phyloP scores from a whole-genome alignment of 2,113 vertebrate species.

The Mus pahari region DNA sequence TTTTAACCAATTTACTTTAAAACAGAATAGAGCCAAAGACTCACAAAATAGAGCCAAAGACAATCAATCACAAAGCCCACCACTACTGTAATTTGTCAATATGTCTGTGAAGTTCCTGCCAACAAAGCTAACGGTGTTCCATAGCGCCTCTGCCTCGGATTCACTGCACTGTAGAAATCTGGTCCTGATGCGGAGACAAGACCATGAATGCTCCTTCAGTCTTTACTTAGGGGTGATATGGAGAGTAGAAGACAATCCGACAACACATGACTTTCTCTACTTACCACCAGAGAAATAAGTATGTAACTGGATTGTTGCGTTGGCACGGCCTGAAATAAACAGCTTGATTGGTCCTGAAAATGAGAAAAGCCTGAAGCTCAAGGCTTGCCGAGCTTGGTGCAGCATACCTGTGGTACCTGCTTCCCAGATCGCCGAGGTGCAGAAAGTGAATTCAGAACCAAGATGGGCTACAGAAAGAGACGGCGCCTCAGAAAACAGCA shows the following conservation, averaged over 20 bases:
- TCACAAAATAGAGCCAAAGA: not conserved
- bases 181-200: not conserved
- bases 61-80: not conserved
- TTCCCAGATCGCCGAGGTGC: rapidly evolving
- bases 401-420: not conserved
- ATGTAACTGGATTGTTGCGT: not conserved
- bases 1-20: not conserved
- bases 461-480: not conserved
- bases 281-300: not conserved
- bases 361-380: not conserved
- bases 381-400: not conserved
- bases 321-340: not conserved
- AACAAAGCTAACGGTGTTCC: not conserved
- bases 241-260: not conserved
- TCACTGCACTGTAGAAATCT: not conserved
- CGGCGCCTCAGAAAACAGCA: not conserved
- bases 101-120: not conserved
- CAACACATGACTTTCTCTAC: not conserved
- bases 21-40: not conserved
- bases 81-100: not conserved
- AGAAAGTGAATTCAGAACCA: not conserved
- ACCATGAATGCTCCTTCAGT: not conserved
- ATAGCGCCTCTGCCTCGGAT: not conserved
- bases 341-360: not conserved
- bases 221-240: not conserved